Base-by-base conservation (phyloP, 2,113 vertebrate genomes). In the Cryptoleucopteryx plumbea region DNA sequence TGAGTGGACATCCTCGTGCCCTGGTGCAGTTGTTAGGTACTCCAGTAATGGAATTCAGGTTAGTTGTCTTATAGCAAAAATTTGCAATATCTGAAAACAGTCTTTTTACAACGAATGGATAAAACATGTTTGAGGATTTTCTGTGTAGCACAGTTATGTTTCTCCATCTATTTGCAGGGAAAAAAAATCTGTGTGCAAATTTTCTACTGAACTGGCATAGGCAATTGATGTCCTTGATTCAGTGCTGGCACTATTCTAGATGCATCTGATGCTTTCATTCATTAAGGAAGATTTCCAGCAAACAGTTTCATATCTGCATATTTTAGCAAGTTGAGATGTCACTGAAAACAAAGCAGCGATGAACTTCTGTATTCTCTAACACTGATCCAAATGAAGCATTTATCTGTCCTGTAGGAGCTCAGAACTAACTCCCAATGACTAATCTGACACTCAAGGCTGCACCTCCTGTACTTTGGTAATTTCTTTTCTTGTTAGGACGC, bases 211-310 rank as follows among this genome's bases (percentile, higher is more conserved):
- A 78, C 29, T 88, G 63, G 53, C 82, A 88, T 26, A 79, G 63
- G 26, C 65, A 74, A 22, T 70, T 81, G 71, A 56, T 48, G 40
- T 79, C 65, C 38, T 84, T 61, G 77, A 63, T 92, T 94, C 55
- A 32, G 74, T 92, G 72, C 71, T 91, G 65, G 79, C 26, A 18
- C 68, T 94, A 31, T 91, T 94, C 45, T 88, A 82, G 67, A 79
- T 86, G 48, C 43, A 79, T 92, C 80, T 95, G 83, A 94, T 85
- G 77, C 73, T 94, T 94, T 86, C 83, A n/a, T 68, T 94, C 73
- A 82, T 89, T 96, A 94, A 63, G 77, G 18, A 93, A 81, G 47
- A 74, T 89, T 95, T 94, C 61, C 68, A 79, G 34, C 27, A 75
- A 86, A 88, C 6, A 31, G 43, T 71, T 93, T 89, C 63, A 11